phyloP scores from a whole-genome alignment of 2,888 invertebrate species.

The Tethea ocularis region DNA sequence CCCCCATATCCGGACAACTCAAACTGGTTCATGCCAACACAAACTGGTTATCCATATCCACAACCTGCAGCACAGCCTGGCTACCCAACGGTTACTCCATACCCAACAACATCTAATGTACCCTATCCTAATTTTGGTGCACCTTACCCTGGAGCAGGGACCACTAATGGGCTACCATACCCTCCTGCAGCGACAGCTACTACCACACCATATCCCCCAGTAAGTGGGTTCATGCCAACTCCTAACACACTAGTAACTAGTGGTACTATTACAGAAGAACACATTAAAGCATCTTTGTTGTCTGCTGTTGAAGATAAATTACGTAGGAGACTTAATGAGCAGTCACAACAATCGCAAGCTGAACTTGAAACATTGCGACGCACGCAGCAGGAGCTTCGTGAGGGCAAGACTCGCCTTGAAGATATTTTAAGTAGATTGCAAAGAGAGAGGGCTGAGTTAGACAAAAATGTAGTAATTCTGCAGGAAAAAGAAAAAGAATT shows the following conservation, averaged over 20 bases:
- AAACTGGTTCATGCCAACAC: conserved; percentile 75
- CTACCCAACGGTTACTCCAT: conserved; percentile 70
- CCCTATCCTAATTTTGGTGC: conserved; percentile 81
- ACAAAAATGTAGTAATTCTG: conserved; percentile 91
- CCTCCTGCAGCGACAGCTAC: conserved; percentile 49
- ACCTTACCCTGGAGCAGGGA: conserved; percentile 62
- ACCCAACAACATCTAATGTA: conserved; percentile 67
- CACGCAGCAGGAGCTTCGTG: conserved; percentile 93
- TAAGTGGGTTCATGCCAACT: conserved; percentile 51
- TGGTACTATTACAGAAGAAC: conserved; percentile 97
- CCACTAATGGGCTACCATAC: conserved; percentile 55
- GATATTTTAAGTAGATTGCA: conserved; percentile 90
- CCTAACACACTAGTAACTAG: conserved; percentile 80
- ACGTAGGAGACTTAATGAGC: conserved; percentile 92
- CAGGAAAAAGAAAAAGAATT: conserved; percentile 95
- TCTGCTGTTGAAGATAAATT: conserved; percentile 98
- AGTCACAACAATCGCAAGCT: conserved; percentile 95
- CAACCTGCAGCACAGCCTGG: conserved; percentile 52
- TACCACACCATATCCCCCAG: conserved; percentile 59
- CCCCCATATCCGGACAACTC: conserved; percentile 83
- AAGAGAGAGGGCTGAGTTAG: conserved; percentile 91
- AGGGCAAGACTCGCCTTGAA: conserved; percentile 92
- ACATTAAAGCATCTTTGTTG: conserved; percentile 95
- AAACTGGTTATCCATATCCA: conserved; percentile 74
- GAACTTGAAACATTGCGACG: conserved; percentile 94